Conservation (phyloP, 2,113 vertebrate genomes). For the Mobula hypostoma region DNA sequence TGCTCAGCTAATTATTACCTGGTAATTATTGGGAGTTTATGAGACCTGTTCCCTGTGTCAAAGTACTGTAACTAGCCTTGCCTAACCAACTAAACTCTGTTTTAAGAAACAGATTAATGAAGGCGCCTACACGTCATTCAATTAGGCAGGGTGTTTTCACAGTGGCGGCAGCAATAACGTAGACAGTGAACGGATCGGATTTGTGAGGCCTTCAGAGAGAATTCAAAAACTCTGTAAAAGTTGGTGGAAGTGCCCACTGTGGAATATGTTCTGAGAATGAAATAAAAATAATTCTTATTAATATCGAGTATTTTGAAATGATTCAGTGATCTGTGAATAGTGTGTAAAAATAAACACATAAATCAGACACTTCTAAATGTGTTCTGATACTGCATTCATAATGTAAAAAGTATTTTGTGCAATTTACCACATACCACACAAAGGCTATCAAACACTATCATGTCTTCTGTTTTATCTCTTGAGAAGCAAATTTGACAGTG, state of each 20-base stretch:
- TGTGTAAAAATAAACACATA: neutral
- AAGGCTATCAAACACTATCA: neutral
- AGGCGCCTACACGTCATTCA: neutral
- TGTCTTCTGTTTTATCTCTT: neutral
- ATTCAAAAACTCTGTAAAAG: neutral
- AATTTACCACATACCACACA: neutral
- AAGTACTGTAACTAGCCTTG: neutral
- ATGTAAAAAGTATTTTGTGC: neutral
- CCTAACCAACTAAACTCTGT: too few species aligned
- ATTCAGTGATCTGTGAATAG: neutral
- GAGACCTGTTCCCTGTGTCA: neutral
- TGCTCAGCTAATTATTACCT: slow-evolving; percentile 8
- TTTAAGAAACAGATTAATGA: neutral
- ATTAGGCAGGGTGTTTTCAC: too few species aligned
- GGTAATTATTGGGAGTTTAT: neutral
- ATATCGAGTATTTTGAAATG: neutral
- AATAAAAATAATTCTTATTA: neutral
- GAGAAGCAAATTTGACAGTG: neutral
- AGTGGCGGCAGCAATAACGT: too few species aligned
- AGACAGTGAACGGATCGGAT: neutral
- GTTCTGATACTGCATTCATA: neutral
- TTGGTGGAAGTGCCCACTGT: neutral
- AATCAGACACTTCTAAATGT: neutral
- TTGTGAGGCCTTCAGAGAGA: neutral
- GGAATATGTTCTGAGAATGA: neutral